Conservation (phyloP, 1,140 invertebrate genomes). For the Ips nitidus region DNA sequence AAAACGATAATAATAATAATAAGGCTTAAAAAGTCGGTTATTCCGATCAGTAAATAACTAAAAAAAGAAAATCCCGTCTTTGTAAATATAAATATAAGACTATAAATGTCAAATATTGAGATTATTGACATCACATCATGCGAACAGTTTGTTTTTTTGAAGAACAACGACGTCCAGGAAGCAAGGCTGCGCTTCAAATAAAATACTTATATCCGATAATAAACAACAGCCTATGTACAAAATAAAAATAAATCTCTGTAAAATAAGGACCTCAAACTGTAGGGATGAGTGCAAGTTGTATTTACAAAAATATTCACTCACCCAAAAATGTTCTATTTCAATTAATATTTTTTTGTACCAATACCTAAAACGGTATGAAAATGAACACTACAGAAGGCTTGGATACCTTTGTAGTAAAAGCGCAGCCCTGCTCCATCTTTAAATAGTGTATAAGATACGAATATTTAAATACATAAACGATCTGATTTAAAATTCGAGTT, state of each 20-base stretch:
- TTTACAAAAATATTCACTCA: too few species aligned
- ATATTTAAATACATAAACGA: conserved; percentile 51
- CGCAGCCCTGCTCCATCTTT: conserved; percentile 31
- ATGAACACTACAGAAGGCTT: not conserved
- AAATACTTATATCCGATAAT: not conserved
- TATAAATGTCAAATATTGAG: conserved; percentile 48
- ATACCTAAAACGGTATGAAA: conserved; percentile 41
- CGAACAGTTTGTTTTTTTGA: conserved; percentile 44
- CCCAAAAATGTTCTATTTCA: not conserved
- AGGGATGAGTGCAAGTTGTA: too few species aligned
- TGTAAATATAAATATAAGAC: conserved; percentile 41
- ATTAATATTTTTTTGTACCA: conserved; percentile 22
- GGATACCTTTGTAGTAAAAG: not conserved
- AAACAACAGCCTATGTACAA: conserved; percentile 33
- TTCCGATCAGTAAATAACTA: conserved; percentile 6
- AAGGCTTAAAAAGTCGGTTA: too few species aligned
- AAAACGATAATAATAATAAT: conserved; percentile 17
- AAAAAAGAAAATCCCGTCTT: not conserved
- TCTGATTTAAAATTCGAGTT: conserved; percentile 49
- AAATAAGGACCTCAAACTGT: not conserved
- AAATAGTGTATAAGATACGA: conserved; percentile 52
- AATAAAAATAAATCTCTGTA: conserved; percentile 41
- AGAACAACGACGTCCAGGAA: conserved; percentile 42
- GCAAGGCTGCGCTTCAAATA: conserved; percentile 34
- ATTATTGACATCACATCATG: conserved; percentile 53